Percentiles rank a stretch among this genome's conserved stretches.
Conservation (phyloP, 2,888 invertebrate genomes). For the Drosophila longiperda region DNA sequence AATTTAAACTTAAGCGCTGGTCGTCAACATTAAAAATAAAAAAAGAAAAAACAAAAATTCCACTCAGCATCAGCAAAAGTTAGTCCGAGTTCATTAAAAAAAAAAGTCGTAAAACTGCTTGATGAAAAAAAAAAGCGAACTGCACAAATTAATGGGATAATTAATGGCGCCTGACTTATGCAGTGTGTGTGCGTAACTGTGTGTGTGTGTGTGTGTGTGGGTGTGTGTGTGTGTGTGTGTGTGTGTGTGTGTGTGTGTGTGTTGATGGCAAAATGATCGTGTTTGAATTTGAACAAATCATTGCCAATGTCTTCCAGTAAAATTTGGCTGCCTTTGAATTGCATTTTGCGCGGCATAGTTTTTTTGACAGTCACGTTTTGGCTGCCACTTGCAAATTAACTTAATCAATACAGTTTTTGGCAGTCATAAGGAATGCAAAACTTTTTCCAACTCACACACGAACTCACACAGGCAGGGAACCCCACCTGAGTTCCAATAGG, state of each 20-base stretch:
- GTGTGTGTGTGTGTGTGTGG: background rate
- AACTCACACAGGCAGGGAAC: background rate
- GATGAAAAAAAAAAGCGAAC: conserved; percentile 12
- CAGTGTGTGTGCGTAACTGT: background rate
- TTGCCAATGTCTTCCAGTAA: background rate
- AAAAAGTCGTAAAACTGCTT: conserved; percentile 47
- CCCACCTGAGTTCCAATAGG: background rate
- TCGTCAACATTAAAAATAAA: conserved; percentile 47
- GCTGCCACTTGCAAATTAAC: conserved; percentile 40
- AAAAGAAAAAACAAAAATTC: conserved; percentile 12
- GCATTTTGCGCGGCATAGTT: background rate
- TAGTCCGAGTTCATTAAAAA: conserved; percentile 41
- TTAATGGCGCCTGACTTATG: conserved; percentile 57
- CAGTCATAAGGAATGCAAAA: conserved; percentile 39
- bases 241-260: background rate
- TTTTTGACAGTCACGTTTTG: conserved; percentile 23
- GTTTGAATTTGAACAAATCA: conserved; percentile 7
- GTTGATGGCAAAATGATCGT: conserved; percentile 2
- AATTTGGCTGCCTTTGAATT: conserved; percentile 7
- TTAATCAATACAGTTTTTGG: conserved; percentile 58
- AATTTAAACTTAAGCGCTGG: conserved; percentile 62
- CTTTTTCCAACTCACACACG: conserved; percentile 26
- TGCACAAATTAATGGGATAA: conserved; percentile 67
- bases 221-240: background rate
- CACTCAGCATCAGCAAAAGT: conserved; percentile 35